Base-by-base conservation (phyloP, 2,113 vertebrate species). In the Pimephales promelas region DNA sequence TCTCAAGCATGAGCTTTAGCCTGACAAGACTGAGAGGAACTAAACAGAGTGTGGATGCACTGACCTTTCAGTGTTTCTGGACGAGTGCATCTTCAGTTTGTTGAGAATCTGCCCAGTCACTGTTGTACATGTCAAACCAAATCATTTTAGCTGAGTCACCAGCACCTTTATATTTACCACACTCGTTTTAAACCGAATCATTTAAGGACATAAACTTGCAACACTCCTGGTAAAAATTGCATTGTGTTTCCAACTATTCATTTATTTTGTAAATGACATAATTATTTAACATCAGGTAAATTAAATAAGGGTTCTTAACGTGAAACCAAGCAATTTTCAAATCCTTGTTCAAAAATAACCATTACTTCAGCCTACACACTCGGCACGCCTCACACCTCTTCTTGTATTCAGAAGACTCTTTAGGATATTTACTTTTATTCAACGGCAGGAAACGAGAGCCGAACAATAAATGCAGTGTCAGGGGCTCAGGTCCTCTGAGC, bases 41-140 rank as follows among this genome's bases (percentile, higher is more conserved):
- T 77, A 82, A 34, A 22, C 76, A 64, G 73, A 43, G 62, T 75
- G 78, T 84, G 84, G 54, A 82, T 84, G 78, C 84, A 86, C 66
- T 83, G 86, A 74, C 87, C 88, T 85, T 83, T 86, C 45, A 85
- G 78, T 61, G 16, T 83, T 88, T 86, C 76, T 79, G 88, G 88
- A 59, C 78, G 73, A 83, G 59, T 79, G 82, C 81, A 81, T 61
- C 54, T 84, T n/a, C 61, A 83, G 68, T 68, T 75, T 82, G 68
- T 31, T 45, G 75, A 40, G 52, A 62, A 57, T 83, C 59, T 40
- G 40, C 79, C 81, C 47, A 85, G 61, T 73, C 72, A 75, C 16
- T 77, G 64, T 49, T 83, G 28, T 75, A 31, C 43, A 59, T 40
- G 66, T 85, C 75, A 88, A 64, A 34, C 57, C 54, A 9, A 85